Evolutionary conservation across 2,797 vertebrate genomes (phyloP), one percentile per base, ranked within the genome.

Genomic region (Gymnothorax javanicus): DNA sequence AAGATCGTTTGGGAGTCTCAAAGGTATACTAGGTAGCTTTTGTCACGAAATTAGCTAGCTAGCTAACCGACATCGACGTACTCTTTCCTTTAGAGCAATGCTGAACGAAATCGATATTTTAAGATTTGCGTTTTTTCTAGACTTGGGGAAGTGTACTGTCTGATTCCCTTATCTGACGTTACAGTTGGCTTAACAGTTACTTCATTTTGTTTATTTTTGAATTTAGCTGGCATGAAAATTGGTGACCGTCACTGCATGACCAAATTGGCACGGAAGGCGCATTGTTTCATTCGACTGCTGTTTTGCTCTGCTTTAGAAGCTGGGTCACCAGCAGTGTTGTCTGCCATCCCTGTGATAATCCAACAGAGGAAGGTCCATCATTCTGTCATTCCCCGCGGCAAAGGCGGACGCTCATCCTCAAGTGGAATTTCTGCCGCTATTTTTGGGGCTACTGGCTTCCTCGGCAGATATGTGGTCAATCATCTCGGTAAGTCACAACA

Each of bases 391-490:
- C 97, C 98, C 71, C 96, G 91, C 86, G 99, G 99, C 17, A 98
- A 96, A 91, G 97, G 97, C 7, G 98, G 98, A 0, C 97, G 98
- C 77, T 99, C 98, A 1, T 99, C 98, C 0, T 96, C 96, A 91
- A 99, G 98, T 75, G 98, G 98, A 73, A 92, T 99, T 1, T 96
- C 98, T 6, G 98, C 98, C 86, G 98, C 98, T 0, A 98, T 99
- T 56, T 99, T 99, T 87, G 98, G 98, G 73, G 98, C 97, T 60
- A 98, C 98, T 0, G 98, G 99, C 13, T 99, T 98, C 89, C 92
- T 99, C 88, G 99, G 99, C 9, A 95, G 98, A 87, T 99, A 99
- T 0, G 96, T 99, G 23, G 97, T 99, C 91, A 97, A 95, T 87
- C 95, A 95, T 15, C 96, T 99, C 81, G 98, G 99, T 99, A 92